Evolutionary conservation across 1,140 invertebrate species (phyloP).

Genomic region (Cotesia vestalis): DNA sequence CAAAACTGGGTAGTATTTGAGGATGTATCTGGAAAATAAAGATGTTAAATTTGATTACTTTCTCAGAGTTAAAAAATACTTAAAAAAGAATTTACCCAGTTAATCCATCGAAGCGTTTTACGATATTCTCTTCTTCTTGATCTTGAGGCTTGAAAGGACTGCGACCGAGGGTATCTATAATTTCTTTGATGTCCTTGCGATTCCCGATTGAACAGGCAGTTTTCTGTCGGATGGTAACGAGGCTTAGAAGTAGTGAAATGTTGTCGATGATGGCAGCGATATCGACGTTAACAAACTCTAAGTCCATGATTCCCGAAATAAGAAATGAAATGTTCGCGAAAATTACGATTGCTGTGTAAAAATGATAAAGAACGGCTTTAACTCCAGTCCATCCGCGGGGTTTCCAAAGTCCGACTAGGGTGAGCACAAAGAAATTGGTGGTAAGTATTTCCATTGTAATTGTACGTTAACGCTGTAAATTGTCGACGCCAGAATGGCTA

Average conservation of each 20-base stretch:
- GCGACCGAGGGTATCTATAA: background rate
- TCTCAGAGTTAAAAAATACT: background rate
- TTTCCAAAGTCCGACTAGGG: background rate
- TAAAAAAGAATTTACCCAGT: background rate
- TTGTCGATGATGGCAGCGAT: slow-evolving; percentile 1
- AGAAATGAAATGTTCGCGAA: slow-evolving; percentile 7
- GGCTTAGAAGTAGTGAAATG: background rate
- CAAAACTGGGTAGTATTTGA: background rate
- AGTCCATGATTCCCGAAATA: background rate
- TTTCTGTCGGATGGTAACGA: background rate
- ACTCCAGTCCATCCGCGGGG: background rate
- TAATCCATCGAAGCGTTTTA: background rate
- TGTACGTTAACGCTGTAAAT: too few species aligned
- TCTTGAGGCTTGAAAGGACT: slow-evolving; percentile 1
- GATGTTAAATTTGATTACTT: background rate
- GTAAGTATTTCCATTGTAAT: too few species aligned
- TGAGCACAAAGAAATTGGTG: background rate
- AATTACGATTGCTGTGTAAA: background rate
- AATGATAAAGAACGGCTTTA: background rate
- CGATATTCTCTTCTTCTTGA: background rate
- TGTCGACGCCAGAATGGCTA: too few species aligned
- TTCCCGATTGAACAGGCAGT: background rate
- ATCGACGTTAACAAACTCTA: background rate
- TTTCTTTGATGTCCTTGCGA: background rate
- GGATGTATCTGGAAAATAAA: background rate